phyloP scores from a whole-genome alignment of 1,140 invertebrate genomes.

The Cepaea nemoralis region DNA sequence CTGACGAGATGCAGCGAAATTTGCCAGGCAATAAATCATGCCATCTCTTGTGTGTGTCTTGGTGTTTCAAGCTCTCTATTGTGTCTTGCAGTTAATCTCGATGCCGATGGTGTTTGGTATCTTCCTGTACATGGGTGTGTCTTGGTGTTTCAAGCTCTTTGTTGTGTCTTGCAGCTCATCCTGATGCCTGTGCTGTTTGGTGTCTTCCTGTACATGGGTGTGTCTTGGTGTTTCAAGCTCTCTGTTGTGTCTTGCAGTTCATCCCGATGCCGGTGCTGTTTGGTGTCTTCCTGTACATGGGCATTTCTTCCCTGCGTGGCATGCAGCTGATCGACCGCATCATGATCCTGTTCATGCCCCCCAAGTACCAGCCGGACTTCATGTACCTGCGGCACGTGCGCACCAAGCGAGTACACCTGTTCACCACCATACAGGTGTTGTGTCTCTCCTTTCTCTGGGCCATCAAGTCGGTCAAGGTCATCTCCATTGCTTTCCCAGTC shows the following conservation, averaged over 20 bases:
- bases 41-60: constrained; percentile 98
- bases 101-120: constrained; percentile 94
- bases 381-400: constrained; percentile 94
- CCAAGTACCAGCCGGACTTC: constrained; percentile 98
- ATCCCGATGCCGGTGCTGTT: constrained; percentile 94
- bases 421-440: constrained; percentile 91
- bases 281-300: constrained; percentile 99
- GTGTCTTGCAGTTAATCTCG: constrained; percentile 84
- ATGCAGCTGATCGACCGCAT: constrained; percentile 96
- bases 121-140: constrained; percentile 98
- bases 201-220: constrained; percentile 99
- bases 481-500: constrained; percentile 96
- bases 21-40: too few relatives aligned
- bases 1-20: too few relatives aligned
- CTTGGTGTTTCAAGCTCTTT: too few relatives aligned
- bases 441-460: constrained; percentile 92
- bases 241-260: constrained; percentile 74
- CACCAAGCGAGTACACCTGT: constrained; percentile 91
- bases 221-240: too few relatives aligned
- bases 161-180: constrained; percentile 77
- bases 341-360: constrained; percentile 96
- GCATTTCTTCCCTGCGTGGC: constrained; percentile 94
- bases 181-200: constrained; percentile 93
- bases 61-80: too few relatives aligned
- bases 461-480: constrained; percentile 93